Conservation (phyloP, 2,888 invertebrate species). For the Patella caerulea region DNA sequence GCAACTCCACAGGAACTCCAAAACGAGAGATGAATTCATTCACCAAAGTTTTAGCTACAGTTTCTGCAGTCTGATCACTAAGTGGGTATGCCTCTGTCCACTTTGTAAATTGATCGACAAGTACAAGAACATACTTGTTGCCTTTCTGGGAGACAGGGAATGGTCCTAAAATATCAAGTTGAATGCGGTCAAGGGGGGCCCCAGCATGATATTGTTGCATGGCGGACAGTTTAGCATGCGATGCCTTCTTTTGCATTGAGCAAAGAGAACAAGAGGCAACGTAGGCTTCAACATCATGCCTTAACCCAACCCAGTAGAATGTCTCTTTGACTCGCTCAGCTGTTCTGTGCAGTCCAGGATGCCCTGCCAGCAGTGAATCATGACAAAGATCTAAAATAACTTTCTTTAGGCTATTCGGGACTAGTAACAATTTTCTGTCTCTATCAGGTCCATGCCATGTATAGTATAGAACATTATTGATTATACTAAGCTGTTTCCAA, state of each 20-base stretch:
- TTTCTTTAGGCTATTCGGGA: slow-evolving; percentile 6
- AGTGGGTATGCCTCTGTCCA: slow-evolving; percentile 24
- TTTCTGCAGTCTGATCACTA: slow-evolving; percentile 29
- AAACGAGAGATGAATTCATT: slow-evolving; percentile 30
- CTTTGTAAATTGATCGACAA: slow-evolving; percentile 16
- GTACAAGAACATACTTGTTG: background rate
- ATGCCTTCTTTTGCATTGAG: background rate
- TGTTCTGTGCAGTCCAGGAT: background rate
- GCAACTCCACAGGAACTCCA: slow-evolving; percentile 21
- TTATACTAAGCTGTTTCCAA: background rate
- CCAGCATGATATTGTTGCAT: background rate
- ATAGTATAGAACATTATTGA: background rate
- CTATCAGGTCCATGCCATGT: background rate
- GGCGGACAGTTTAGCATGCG: background rate
- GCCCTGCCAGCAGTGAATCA: background rate
- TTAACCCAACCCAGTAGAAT: background rate
- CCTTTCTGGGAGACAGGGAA: background rate
- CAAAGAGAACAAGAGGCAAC: background rate
- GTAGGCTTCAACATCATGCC: background rate
- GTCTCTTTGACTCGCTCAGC: background rate
- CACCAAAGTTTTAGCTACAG: slow-evolving; percentile 21
- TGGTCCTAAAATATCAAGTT: background rate
- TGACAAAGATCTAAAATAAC: background rate
- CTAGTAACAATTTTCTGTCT: background rate
- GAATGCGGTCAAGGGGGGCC: background rate